Conservation (phyloP, 2,797 vertebrate genomes). For the Anas acuta region DNA sequence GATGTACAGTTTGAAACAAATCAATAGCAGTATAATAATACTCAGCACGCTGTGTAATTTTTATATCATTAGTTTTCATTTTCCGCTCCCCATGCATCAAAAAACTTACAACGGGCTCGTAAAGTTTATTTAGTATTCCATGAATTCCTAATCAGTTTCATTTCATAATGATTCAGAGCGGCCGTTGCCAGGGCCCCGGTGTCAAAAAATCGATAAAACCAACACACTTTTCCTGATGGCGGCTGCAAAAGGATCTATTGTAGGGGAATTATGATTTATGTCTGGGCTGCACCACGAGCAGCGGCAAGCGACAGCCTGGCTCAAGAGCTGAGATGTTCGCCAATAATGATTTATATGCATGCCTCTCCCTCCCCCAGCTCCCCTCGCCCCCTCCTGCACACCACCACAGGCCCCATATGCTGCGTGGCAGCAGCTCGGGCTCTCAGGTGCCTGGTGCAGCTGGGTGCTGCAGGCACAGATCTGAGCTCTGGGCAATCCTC, state of each 20-base stretch:
- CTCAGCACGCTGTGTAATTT: slow-evolving; percentile 96
- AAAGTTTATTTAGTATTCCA: slow-evolving; percentile 99
- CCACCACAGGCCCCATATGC: neutral
- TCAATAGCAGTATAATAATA: slow-evolving; percentile 97
- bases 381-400: neutral
- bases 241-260: slow-evolving; percentile 90
- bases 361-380: slow-evolving; percentile 42
- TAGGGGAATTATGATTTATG: slow-evolving; percentile 99
- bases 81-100: slow-evolving; percentile 90
- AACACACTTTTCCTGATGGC: slow-evolving; percentile 94
- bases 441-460: neutral
- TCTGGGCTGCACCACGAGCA: slow-evolving; percentile 88
- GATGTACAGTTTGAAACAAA: slow-evolving; percentile 97
- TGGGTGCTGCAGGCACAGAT: neutral
- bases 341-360: slow-evolving; percentile 99
- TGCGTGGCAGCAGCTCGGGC: neutral
- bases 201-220: slow-evolving; percentile 98
- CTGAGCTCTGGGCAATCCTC: rapidly evolving
- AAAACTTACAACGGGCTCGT: slow-evolving; percentile 87
- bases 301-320: slow-evolving; percentile 87
- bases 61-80: slow-evolving; percentile 96
- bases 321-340: slow-evolving; percentile 94
- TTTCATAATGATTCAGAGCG: slow-evolving; percentile 96
- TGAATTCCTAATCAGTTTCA: slow-evolving; percentile 99
- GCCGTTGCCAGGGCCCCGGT: slow-evolving; percentile 82